A percentile compares a stretch with the other conserved stretches of the same genome.
These are phyloP conservation scores for Pelecanoides urinatrix DNA, from an alignment of 2,113 vertebrate species.

Conservation along the genomic window DNA sequence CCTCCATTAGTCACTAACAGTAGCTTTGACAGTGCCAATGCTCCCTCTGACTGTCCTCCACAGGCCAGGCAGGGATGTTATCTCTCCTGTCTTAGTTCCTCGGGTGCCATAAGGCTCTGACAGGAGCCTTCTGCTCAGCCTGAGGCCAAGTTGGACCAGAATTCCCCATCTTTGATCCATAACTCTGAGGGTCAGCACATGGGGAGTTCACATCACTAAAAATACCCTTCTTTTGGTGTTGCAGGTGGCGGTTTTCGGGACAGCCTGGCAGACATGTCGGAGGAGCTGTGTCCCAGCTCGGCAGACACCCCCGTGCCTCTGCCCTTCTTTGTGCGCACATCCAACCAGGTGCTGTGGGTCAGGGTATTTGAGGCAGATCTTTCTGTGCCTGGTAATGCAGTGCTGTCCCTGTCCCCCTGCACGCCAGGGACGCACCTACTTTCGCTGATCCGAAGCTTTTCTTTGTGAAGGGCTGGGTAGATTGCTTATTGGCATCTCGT, in stretches of 20 bases:
- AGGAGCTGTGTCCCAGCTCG: constrained; percentile 96
- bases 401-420: background rate
- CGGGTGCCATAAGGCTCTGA: background rate
- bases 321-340: constrained; percentile 92
- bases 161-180: background rate
- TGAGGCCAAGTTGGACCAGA: background rate
- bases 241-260: constrained; percentile 94
- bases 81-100: background rate
- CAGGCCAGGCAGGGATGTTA: background rate
- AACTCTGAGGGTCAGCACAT: background rate
- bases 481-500: background rate
- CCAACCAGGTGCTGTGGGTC: constrained; percentile 86
- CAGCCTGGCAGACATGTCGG: constrained; percentile 97
- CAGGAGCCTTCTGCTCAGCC: background rate
- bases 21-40: background rate
- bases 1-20: background rate
- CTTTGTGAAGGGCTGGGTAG: background rate
- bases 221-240: constrained; percentile 9
- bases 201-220: background rate
- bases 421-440: background rate
- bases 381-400: background rate
- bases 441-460: background rate
- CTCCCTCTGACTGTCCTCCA: background rate
- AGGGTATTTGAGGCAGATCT: background rate
- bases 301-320: constrained; percentile 90